These are phyloP conservation scores for Sinocyclocheilus rhinocerous DNA, from an alignment of 2,113 vertebrate genomes.

Conservation along the genomic window DNA sequence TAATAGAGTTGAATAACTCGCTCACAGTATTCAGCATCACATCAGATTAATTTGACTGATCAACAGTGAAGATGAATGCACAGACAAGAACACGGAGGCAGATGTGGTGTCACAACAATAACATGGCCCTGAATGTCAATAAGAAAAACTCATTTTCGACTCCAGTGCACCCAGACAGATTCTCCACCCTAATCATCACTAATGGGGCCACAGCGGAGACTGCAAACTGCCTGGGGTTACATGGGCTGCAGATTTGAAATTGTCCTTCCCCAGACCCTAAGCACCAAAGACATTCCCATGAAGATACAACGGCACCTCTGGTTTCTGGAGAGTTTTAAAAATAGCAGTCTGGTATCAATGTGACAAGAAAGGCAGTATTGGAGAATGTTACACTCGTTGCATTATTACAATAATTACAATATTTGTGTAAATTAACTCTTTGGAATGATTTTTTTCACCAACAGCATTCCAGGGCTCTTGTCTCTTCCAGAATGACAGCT, in stretches of 20 bases:
- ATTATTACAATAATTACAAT: neutral
- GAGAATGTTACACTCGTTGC: neutral
- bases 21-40: slow-evolving; percentile 13
- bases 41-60: slow-evolving; percentile 26
- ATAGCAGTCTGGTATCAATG: neutral
- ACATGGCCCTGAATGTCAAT: slow-evolving; percentile 46
- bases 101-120: slow-evolving; percentile 46
- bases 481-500: neutral
- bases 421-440: neutral
- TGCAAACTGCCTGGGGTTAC: slow-evolving; percentile 38
- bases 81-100: slow-evolving; percentile 25
- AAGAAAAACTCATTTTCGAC: slow-evolving; percentile 47
- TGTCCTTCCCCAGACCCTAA: slow-evolving; percentile 48
- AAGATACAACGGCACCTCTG: neutral
- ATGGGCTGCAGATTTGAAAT: slow-evolving; percentile 31
- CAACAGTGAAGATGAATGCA: slow-evolving; percentile 25
- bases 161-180: slow-evolving; percentile 37
- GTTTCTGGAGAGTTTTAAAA: neutral
- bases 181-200: slow-evolving; percentile 44
- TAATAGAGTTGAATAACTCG: slow-evolving; percentile 17
- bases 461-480: neutral
- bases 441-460: neutral
- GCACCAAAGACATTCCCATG: neutral
- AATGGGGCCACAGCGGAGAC: slow-evolving; percentile 38
- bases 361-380: neutral